A percentile compares a stretch with the other conserved stretches of the same genome.
Evolutionary conservation across 1,140 invertebrate genomes (phyloP).

Genomic region (Drosophila albomicans): DNA sequence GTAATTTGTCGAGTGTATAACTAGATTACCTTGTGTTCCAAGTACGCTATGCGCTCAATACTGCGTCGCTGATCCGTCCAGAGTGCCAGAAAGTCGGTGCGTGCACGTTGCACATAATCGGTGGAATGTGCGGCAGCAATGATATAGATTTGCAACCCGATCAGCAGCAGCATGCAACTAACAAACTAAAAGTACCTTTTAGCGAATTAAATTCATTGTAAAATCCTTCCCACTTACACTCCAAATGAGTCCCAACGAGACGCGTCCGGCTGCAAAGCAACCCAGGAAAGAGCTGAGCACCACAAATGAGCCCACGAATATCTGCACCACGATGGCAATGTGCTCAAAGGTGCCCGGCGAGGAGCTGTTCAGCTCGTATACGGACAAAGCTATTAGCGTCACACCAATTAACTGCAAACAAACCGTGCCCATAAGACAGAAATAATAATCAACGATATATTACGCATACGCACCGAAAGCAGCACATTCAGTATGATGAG

Average conservation of each 20-base stretch:
- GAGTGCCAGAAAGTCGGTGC: conserved; percentile 58
- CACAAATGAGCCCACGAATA: conserved; percentile 81
- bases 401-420: conserved; percentile 72
- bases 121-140: conserved; percentile 72
- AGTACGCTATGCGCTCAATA: conserved; percentile 54
- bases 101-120: conserved; percentile 72
- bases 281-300: conserved; percentile 78
- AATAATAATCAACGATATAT: conserved; percentile 36
- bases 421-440: neutral
- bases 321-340: conserved; percentile 77
- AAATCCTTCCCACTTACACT: conserved; percentile 55
- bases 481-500: conserved; percentile 75
- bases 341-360: conserved; percentile 78
- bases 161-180: conserved; percentile 71
- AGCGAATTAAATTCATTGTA: neutral
- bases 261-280: conserved; percentile 68
- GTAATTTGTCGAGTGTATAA: neutral
- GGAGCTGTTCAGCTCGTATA: conserved; percentile 75
- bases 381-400: conserved; percentile 72
- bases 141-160: conserved; percentile 77
- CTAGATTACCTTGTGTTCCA: conserved; percentile 67
- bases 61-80: conserved; percentile 63
- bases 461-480: conserved; percentile 75
- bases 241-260: conserved; percentile 75
- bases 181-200: conserved; percentile 54